Conservation (phyloP, 1,140 invertebrate genomes). For the Drosophila watanabei region DNA sequence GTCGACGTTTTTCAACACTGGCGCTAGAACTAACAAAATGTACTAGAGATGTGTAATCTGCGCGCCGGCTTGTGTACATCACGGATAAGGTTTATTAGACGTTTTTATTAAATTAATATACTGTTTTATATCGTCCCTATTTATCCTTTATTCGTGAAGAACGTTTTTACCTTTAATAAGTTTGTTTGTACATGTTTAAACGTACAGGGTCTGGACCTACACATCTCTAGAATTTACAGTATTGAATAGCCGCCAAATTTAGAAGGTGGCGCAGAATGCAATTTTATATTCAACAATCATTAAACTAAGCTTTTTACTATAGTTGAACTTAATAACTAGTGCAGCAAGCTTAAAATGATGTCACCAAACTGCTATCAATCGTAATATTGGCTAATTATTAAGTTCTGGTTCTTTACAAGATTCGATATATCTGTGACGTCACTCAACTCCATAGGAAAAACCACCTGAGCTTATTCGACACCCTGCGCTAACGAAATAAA, state of each 20-base stretch:
- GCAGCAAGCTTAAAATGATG: background rate
- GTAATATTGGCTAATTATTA: background rate
- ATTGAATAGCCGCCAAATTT: background rate
- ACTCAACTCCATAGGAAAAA: background rate
- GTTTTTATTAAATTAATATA: background rate
- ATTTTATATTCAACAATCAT: background rate
- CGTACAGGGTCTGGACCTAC: background rate
- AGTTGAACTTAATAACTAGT: no score
- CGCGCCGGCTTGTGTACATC: no score
- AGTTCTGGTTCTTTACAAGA: background rate
- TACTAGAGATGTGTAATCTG: slow-evolving; percentile 8
- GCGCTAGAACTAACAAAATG: background rate
- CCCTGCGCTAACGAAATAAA: slow-evolving; percentile 34
- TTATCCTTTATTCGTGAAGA: no score
- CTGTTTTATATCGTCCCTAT: background rate
- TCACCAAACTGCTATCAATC: no score
- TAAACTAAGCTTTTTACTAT: background rate
- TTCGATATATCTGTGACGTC: slow-evolving; percentile 1
- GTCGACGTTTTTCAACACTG: slow-evolving; percentile 21
- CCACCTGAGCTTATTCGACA: slow-evolving; percentile 11
- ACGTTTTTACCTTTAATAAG: no score
- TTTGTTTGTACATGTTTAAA: background rate
- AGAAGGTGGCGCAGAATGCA: slow-evolving; percentile 10
- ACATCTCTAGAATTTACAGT: slow-evolving; percentile 7
- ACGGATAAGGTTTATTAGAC: background rate